phyloP scores from a whole-genome alignment of 2,888 invertebrate genomes.

The Pammene fasciana region DNA sequence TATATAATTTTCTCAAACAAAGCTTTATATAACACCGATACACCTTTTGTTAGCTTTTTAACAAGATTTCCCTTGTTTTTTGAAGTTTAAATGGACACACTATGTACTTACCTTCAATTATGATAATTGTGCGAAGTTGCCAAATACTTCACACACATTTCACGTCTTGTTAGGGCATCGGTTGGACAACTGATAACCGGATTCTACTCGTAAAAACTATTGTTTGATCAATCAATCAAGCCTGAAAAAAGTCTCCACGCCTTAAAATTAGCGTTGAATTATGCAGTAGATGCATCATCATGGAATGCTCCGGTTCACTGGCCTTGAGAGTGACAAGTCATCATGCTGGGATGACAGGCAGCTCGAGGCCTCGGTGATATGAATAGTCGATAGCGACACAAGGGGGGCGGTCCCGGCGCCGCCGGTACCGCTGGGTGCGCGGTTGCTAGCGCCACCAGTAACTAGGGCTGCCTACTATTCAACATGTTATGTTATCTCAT shows the following conservation, averaged over 20 bases:
- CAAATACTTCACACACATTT: constrained; percentile 37
- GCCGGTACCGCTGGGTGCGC: constrained; percentile 19
- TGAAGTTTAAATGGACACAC: constrained; percentile 20
- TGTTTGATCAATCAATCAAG: constrained; percentile 23
- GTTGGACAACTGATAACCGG: constrained; percentile 26
- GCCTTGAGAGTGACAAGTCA: constrained; percentile 52
- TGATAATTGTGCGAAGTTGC: constrained; percentile 38
- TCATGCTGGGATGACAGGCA: constrained; percentile 61
- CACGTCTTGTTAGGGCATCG: constrained; percentile 36
- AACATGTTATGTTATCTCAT: not conserved
- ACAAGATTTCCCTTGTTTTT: constrained; percentile 33
- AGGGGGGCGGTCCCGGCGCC: constrained; percentile 51
- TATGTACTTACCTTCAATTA: constrained; percentile 29
- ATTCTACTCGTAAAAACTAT: constrained; percentile 10
- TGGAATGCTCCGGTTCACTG: constrained; percentile 28
- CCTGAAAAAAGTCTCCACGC: constrained; percentile 18
- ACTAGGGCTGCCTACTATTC: constrained; percentile 31
- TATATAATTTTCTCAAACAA: constrained; percentile 33
- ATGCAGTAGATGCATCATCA: constrained; percentile 26
- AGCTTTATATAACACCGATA: constrained; percentile 28
- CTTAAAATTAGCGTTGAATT: constrained; percentile 20
- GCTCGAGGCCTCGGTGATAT: constrained; percentile 61
- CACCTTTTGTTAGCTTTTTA: constrained; percentile 34
- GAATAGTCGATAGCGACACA: constrained; percentile 44
- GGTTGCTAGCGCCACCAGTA: constrained; percentile 41